Evolutionary conservation across 2,888 invertebrate genomes (phyloP).

Genomic region (Schizaphis graminum): DNA sequence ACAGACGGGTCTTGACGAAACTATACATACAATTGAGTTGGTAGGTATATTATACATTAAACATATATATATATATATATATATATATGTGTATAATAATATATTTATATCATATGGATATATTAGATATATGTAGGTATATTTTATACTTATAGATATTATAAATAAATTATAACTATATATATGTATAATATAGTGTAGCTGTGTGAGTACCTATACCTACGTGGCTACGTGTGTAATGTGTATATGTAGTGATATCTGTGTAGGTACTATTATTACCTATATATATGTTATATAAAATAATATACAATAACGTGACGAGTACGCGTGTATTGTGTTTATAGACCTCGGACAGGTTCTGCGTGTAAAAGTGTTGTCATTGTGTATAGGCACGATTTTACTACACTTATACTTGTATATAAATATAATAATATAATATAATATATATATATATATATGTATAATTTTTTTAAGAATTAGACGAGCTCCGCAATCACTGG

Average conservation of each 20-base stretch:
- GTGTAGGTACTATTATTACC: neutral
- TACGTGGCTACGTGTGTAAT: neutral
- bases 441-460: neutral
- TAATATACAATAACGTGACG: conserved; percentile 27
- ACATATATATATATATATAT: too few species aligned
- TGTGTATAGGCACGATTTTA: conserved; percentile 11
- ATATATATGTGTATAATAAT: neutral
- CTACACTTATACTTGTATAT: neutral
- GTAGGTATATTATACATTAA: neutral
- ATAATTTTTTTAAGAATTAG: neutral
- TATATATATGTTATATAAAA: neutral
- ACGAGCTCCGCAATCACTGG: neutral
- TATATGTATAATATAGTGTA: neutral
- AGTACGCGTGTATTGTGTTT: conserved; percentile 38
- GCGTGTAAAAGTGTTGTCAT: conserved; percentile 11
- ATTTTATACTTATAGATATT: neutral
- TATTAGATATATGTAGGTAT: too few species aligned
- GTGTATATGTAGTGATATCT: neutral
- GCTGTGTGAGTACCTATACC: neutral
- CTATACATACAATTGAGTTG: neutral
- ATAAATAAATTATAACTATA: neutral
- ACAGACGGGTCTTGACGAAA: conserved; percentile 25
- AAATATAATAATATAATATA: neutral
- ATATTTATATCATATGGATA: neutral
- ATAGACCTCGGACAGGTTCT: conserved; percentile 31